Evolutionary conservation across 2,113 vertebrate species (phyloP).

Genomic region (Centropus unirufus): DNA sequence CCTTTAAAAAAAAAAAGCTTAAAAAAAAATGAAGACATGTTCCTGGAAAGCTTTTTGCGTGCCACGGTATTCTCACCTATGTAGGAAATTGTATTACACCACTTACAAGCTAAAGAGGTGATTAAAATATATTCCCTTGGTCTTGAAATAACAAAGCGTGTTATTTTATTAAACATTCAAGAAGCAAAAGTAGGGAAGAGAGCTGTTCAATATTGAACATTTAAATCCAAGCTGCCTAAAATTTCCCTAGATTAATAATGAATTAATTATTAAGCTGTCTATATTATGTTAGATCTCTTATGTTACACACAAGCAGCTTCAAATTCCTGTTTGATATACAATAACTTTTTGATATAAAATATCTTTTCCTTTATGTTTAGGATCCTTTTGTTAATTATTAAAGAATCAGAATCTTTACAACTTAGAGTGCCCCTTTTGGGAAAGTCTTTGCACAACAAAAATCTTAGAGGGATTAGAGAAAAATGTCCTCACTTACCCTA

Average conservation of each 20-base stretch:
- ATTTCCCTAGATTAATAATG: neutral
- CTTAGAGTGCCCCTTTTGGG: neutral
- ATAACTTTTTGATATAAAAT: no score
- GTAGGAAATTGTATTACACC: neutral
- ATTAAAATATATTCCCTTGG: neutral
- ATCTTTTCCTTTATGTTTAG: neutral
- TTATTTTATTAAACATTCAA: neutral
- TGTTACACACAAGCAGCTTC: neutral
- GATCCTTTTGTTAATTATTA: neutral
- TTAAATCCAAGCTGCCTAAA: neutral
- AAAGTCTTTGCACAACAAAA: neutral
- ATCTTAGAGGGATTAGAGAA: neutral
- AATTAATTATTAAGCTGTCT: neutral
- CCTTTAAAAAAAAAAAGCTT: no score
- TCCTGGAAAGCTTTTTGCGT: neutral
- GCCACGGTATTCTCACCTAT: neutral
- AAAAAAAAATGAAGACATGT: neutral
- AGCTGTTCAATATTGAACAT: neutral
- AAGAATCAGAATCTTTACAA: neutral
- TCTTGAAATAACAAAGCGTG: neutral
- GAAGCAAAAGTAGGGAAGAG: neutral
- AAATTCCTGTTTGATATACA: neutral
- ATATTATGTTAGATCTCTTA: neutral
- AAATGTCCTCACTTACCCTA: neutral
- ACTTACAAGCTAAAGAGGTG: neutral